A percentile compares a stretch with the other conserved stretches of the same genome.
These are phyloP conservation scores for Zygogramma bicolorata DNA, from an alignment of 2,888 invertebrate genomes.

Conservation along the genomic window DNA sequence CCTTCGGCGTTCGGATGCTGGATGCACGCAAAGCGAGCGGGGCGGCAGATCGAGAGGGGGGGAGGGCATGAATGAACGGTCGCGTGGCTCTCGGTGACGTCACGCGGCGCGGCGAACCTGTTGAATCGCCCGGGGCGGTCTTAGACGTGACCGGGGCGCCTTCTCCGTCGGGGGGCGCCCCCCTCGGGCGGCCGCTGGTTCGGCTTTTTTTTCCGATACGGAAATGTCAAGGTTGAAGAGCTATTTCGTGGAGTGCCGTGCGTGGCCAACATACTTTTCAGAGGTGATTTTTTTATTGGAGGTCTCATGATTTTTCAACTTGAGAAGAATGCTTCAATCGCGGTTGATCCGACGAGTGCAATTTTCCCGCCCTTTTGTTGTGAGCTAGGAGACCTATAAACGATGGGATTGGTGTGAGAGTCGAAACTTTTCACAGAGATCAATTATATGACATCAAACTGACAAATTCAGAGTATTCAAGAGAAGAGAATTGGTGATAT, in stretches of 20 bases:
- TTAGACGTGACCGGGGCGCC: conserved; percentile 42
- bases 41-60: conserved; percentile 3
- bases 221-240: conserved; percentile 28
- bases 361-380: too few relatives aligned
- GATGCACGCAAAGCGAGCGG: conserved; percentile 2
- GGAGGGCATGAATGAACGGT: conserved; percentile 56
- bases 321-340: too few relatives aligned
- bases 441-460: too few relatives aligned
- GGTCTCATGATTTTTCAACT: too few relatives aligned
- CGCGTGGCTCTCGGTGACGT: conserved; percentile 58
- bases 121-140: conserved; percentile 54
- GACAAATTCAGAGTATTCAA: too few relatives aligned
- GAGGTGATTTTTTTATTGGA: background rate
- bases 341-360: too few relatives aligned
- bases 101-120: conserved; percentile 51
- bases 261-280: background rate
- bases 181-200: background rate
- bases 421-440: too few relatives aligned
- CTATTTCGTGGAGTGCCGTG: background rate
- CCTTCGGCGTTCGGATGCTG: conserved; percentile 13
- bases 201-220: conserved; percentile 11
- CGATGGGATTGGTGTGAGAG: too few relatives aligned
- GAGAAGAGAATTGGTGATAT: too few relatives aligned
- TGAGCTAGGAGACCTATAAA: too few relatives aligned
- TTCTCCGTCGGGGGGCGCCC: conserved; percentile 21